A percentile compares a stretch with the other conserved stretches of the same genome.
Conservation (phyloP, 2,888 invertebrate genomes). For the Eumerus sabulonum region DNA sequence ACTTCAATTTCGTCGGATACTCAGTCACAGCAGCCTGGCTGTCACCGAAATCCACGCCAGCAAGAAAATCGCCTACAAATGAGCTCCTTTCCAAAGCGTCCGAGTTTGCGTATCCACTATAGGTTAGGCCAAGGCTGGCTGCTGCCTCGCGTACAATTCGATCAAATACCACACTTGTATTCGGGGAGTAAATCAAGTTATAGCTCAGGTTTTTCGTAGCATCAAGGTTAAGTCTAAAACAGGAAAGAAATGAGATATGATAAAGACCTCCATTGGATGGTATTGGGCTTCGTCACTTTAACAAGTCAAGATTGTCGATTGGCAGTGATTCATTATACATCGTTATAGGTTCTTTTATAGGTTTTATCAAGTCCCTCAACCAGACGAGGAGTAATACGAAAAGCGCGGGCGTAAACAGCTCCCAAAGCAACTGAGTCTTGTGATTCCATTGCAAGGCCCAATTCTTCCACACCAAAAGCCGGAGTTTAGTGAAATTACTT, state of each 20-base stretch:
- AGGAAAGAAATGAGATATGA: too few species aligned
- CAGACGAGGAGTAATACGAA: slow-evolving; percentile 85
- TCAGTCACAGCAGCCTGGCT: slow-evolving; percentile 72
- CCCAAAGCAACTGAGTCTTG: slow-evolving; percentile 83
- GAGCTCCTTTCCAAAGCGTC: slow-evolving; percentile 65
- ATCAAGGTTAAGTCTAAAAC: neutral
- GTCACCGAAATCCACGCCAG: slow-evolving; percentile 83
- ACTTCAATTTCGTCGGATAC: slow-evolving; percentile 80
- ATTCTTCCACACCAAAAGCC: slow-evolving; percentile 91
- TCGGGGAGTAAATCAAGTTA: slow-evolving; percentile 80
- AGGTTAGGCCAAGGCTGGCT: slow-evolving; percentile 64
- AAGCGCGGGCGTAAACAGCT: slow-evolving; percentile 84
- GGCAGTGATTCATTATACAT: slow-evolving; percentile 75
- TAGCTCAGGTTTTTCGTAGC: too few species aligned
- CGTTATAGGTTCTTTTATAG: slow-evolving; percentile 75
- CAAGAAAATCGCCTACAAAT: slow-evolving; percentile 72
- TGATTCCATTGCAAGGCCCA: slow-evolving; percentile 87
- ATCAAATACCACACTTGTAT: slow-evolving; percentile 74
- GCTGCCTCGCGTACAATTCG: slow-evolving; percentile 75
- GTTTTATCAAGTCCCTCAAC: slow-evolving; percentile 84
- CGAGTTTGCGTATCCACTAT: slow-evolving; percentile 62
- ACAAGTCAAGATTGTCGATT: slow-evolving; percentile 74
- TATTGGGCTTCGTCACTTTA: too few species aligned
- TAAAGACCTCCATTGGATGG: too few species aligned
- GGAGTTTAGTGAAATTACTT: slow-evolving; percentile 81